A percentile compares a stretch with the other conserved stretches of the same genome.
phyloP scores from a whole-genome alignment of 2,888 invertebrate species.

The Ferdinandea cuprea region DNA sequence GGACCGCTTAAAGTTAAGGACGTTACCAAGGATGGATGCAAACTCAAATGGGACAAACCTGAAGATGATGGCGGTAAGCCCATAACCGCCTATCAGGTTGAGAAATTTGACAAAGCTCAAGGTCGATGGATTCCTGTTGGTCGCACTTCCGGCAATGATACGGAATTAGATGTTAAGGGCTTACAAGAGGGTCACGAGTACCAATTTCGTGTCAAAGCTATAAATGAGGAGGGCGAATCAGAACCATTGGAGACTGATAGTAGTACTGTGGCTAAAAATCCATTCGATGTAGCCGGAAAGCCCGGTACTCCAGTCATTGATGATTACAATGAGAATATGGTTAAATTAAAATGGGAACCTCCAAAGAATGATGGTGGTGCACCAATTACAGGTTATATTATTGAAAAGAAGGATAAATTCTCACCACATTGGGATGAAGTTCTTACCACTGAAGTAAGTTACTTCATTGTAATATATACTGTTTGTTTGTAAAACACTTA shows the following conservation, averaged over 20 bases:
- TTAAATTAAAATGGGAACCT: conserved; percentile 95
- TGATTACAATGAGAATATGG: conserved; percentile 95
- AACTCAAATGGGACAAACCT: conserved; percentile 96
- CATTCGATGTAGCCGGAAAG: conserved; percentile 94
- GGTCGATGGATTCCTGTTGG: conserved; percentile 98
- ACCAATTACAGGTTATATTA: conserved; percentile 97
- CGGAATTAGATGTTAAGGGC: conserved; percentile 93
- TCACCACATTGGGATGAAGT: conserved; percentile 95
- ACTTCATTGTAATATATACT: not conserved
- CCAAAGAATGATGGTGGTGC: conserved; percentile 98
- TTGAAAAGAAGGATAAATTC: conserved; percentile 95
- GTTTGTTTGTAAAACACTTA: not conserved
- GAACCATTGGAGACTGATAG: conserved; percentile 96
- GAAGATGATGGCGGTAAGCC: conserved; percentile 98
- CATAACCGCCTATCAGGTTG: conserved; percentile 95
- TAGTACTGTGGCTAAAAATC: conserved; percentile 96
- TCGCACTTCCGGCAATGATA: conserved; percentile 90
- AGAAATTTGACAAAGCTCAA: conserved; percentile 95
- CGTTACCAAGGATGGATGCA: conserved; percentile 94
- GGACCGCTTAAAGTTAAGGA: conserved; percentile 95
- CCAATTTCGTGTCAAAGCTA: conserved; percentile 95
- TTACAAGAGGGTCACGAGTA: conserved; percentile 96
- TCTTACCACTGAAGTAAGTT: conserved; percentile 87
- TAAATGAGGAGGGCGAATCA: conserved; percentile 97
- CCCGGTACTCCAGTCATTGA: conserved; percentile 93